Evolutionary conservation across 2,797 vertebrate species (phyloP).

Genomic region (Anomalospiza imberbis): DNA sequence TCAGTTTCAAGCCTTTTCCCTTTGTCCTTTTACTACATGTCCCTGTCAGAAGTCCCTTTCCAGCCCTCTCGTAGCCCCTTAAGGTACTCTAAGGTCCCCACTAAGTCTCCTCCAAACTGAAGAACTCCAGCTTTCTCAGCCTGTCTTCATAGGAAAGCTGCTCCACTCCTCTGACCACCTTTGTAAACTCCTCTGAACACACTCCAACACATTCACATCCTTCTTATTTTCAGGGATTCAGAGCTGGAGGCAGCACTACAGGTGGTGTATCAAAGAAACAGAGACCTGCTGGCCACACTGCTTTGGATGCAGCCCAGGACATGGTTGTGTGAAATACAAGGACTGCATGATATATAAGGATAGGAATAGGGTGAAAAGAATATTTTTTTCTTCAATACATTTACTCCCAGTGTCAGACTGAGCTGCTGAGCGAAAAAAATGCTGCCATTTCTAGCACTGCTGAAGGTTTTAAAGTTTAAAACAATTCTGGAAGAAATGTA

Average conservation of each 20-base stretch:
- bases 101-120: background rate
- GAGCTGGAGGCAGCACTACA: background rate
- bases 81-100: background rate
- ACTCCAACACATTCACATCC: fast-evolving
- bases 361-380: background rate
- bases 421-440: background rate
- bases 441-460: background rate
- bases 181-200: background rate
- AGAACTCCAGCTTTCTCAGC: background rate
- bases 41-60: background rate
- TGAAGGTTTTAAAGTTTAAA: background rate
- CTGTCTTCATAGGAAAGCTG: background rate
- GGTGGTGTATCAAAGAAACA: background rate
- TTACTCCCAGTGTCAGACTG: background rate
- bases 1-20: background rate
- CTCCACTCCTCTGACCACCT: background rate
- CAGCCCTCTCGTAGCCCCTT: fast-evolving
- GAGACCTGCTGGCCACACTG: background rate
- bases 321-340: background rate
- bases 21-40: background rate
- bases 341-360: background rate
- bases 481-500: background rate
- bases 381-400: background rate
- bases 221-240: too few relatives aligned
- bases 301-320: background rate